phyloP scores from a whole-genome alignment of 2,797 vertebrate genomes.

The Sphenodon punctatus region DNA sequence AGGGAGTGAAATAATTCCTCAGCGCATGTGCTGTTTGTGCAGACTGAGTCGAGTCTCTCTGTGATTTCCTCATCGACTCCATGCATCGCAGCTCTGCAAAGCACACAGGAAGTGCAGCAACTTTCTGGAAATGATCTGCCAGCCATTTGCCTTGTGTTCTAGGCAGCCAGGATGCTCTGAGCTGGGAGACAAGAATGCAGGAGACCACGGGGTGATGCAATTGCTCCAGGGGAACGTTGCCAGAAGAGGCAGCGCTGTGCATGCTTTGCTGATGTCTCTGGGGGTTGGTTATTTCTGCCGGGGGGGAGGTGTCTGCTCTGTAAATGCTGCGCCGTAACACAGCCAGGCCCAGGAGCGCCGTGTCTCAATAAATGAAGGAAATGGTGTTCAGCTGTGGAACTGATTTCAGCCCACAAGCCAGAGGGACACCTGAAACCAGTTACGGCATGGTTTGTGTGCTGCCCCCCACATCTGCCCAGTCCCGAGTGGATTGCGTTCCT shows the following conservation, averaged over 20 bases:
- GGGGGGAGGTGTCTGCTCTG: no score
- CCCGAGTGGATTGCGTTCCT: no score
- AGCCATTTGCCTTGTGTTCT: rapidly evolving
- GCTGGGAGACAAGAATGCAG: rapidly evolving
- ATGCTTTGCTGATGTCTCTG: neutral
- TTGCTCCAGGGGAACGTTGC: rapidly evolving
- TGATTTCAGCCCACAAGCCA: neutral
- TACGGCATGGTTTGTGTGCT: no score
- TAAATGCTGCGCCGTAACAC: no score
- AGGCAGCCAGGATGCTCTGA: rapidly evolving
- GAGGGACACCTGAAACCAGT: slow-evolving; percentile 50
- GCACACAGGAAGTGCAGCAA: neutral
- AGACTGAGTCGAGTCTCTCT: neutral
- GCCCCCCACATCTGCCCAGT: no score
- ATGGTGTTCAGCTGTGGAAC: rapidly evolving
- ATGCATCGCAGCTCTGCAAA: neutral
- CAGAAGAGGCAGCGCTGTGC: neutral
- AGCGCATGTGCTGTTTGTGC: neutral
- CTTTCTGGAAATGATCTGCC: neutral
- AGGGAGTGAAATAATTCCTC: neutral
- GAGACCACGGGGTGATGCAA: neutral
- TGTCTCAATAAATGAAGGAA: no score
- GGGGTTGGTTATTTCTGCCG: no score
- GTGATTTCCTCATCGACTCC: neutral
- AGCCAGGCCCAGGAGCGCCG: no score